phyloP scores from a whole-genome alignment of 1,140 invertebrate species.

The Drosophila nannoptera region DNA sequence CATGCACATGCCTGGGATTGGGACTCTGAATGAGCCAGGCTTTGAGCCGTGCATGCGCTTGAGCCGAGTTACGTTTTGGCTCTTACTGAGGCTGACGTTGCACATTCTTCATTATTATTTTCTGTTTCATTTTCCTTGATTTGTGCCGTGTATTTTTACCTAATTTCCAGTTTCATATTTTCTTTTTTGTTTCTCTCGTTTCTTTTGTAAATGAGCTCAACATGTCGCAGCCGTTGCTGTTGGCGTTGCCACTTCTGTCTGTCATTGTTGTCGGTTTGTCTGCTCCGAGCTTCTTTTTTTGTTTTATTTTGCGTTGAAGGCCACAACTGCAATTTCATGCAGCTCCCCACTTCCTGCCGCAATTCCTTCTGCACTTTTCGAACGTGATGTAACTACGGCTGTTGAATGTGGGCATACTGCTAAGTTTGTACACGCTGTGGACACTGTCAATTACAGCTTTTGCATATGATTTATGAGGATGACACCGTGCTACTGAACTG shows the following conservation, averaged over 20 bases:
- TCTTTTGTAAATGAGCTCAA: constrained; percentile 59
- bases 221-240: constrained; percentile 27
- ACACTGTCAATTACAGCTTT: constrained; percentile 56
- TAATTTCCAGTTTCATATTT: constrained; percentile 61
- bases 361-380: constrained; percentile 1
- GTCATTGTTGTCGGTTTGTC: constrained; percentile 8
- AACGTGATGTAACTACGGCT: constrained; percentile 46
- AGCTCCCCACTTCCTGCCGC: constrained; percentile 18
- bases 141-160: constrained; percentile 56
- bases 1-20: neutral
- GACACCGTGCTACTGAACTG: neutral
- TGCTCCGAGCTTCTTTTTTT: constrained; percentile 29
- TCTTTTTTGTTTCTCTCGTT: constrained; percentile 23
- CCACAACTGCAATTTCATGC: constrained; percentile 50
- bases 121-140: constrained; percentile 35
- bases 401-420: constrained; percentile 4
- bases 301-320: constrained; percentile 38
- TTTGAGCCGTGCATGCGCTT: constrained; percentile 16
- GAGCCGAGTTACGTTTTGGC: constrained; percentile 30
- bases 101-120: constrained; percentile 72
- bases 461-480: constrained; percentile 55
- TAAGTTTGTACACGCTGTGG: constrained; percentile 7
- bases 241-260: constrained; percentile 3
- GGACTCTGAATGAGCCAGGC: neutral
- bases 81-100: constrained; percentile 53